A percentile compares a stretch with the other conserved stretches of the same genome.
phyloP scores from a whole-genome alignment of 2,888 invertebrate genomes.

The Brachyopa scutellaris region DNA sequence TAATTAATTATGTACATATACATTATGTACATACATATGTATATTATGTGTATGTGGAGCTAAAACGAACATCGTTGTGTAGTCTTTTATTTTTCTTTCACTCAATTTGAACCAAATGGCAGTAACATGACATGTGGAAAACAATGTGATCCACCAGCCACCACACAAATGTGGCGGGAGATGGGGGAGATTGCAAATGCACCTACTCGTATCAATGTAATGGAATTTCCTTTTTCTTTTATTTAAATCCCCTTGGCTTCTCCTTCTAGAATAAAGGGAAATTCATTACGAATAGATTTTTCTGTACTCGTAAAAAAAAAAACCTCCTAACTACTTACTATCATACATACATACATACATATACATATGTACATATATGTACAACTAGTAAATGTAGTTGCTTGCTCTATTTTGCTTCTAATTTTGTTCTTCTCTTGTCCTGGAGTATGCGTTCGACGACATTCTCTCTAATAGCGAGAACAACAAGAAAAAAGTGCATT shows the following conservation, averaged over 20 bases:
- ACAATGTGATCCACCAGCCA: slow-evolving; percentile 42
- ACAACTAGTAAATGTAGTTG: background rate
- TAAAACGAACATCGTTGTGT: slow-evolving; percentile 1
- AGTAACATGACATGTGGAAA: slow-evolving; percentile 60
- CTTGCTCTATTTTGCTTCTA: background rate
- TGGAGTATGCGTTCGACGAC: slow-evolving; percentile 2
- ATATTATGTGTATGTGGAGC: too few species aligned
- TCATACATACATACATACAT: background rate
- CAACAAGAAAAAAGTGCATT: slow-evolving; percentile 1
- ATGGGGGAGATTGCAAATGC: slow-evolving; percentile 2
- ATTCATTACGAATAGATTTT: slow-evolving; percentile 24
- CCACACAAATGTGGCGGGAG: slow-evolving; percentile 10
- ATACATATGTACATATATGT: background rate
- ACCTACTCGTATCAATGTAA: background rate
- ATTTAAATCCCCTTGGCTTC: slow-evolving; percentile 1
- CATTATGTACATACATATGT: too few species aligned
- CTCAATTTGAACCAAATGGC: slow-evolving; percentile 59
- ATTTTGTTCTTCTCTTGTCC: background rate
- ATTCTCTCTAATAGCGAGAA: slow-evolving; percentile 2
- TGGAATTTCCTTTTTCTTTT: background rate
- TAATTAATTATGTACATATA: slow-evolving; percentile 44
- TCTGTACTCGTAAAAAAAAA: slow-evolving; percentile 18
- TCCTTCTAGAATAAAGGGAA: slow-evolving; percentile 24
- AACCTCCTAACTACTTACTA: background rate
- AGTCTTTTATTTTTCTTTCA: slow-evolving; percentile 25